Base-by-base conservation (phyloP, 2,888 invertebrate genomes). In the Actias luna region DNA sequence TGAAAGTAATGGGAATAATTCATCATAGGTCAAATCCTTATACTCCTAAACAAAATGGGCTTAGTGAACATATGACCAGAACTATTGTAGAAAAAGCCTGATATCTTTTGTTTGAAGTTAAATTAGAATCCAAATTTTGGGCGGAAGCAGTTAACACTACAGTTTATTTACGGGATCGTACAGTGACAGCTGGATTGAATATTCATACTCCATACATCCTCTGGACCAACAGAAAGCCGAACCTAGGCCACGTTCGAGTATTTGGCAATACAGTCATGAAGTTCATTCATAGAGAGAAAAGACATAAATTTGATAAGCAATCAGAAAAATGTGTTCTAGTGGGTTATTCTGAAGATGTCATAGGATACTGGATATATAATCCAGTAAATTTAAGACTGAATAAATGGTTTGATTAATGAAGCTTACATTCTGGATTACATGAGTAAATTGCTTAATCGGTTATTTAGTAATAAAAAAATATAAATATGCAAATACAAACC, bases 51-150 rank as follows among this genome's bases (percentile, higher is more conserved):
- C 42, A 64, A 33, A 83, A 81, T 68, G 80, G 77, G 0, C 14
- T 72, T 5, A 67, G 76, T 5, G 82, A 82, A 60, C 39, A 77
- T 8, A 65, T 68, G 65, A 70, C 68, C 58, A 60, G 68, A 7
- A 69, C 69, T 5, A 25, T 69, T n/a, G 63, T 70, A 31, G 7
- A 31, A 31, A 31, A 31, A 31, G 31, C 31, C 31, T 5, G 31
- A 31, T 31, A 7, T 31, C 7, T 31, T 31, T 31, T 31, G n/a
- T n/a, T n/a, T n/a, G n/a, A 5, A 31, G 31, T 7, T 31, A 31
- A 4, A 31, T 31, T 31, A 31, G 31, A 31, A 31, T 5, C 4
- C 31, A 31, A 31, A 7, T 58, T 27, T 58, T 64, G 61, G 64
- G 64, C 36, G 16, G 64, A 59, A 52, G 63, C 60, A 0, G 27